These are phyloP conservation scores for Tenualosa thibaudeaui DNA, from an alignment of 2,797 vertebrate species.

Conservation along the genomic window DNA sequence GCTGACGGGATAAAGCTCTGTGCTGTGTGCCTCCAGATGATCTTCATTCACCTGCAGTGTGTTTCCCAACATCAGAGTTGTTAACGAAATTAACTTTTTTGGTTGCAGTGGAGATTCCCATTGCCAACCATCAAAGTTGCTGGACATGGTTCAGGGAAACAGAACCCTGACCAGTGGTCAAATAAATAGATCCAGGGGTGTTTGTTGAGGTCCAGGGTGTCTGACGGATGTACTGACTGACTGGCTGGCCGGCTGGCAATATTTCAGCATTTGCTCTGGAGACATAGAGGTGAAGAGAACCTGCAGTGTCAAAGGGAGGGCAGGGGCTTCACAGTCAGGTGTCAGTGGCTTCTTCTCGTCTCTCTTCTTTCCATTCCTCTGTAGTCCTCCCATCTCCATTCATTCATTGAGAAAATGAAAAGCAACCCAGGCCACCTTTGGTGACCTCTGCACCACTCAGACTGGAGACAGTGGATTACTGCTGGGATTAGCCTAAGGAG, in stretches of 20 bases:
- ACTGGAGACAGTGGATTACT: not conserved
- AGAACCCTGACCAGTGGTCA: not conserved
- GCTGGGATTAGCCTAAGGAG: not conserved
- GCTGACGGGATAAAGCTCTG: no score
- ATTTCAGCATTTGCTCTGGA: not conserved
- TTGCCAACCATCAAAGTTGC: no score
- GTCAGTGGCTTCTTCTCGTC: not conserved
- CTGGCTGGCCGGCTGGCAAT: no score
- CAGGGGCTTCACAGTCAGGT: slow-evolving; percentile 23
- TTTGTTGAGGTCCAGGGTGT: slow-evolving; percentile 6
- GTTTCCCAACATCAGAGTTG: no score
- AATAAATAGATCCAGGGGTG: not conserved
- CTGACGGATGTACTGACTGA: not conserved
- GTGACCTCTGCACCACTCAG: not conserved
- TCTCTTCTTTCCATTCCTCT: not conserved
- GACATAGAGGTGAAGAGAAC: not conserved
- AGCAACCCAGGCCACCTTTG: not conserved
- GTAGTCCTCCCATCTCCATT: not conserved
- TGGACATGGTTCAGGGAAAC: no score
- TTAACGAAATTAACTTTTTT: no score
- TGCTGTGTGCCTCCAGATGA: not conserved
- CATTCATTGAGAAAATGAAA: not conserved
- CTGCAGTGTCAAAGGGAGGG: slow-evolving; percentile 3
- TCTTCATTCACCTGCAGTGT: not conserved
- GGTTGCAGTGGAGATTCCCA: no score